Evolutionary conservation across 1,140 invertebrate genomes (phyloP), one percentile per base, ranked within the genome.

Genomic region (Campoletis sonorensis): DNA sequence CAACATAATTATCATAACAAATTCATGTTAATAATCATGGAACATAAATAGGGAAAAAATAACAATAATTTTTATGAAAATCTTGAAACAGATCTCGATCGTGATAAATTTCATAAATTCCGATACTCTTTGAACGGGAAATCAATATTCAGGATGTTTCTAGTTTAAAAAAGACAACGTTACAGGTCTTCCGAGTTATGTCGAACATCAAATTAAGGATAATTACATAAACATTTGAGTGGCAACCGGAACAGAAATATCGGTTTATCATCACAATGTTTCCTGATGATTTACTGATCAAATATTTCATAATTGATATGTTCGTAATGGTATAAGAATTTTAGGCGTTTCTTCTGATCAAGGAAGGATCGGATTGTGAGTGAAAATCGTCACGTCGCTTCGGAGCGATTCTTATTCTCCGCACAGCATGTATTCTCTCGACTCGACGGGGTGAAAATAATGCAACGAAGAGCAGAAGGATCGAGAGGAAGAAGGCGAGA

Each of bases 381-480:
- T 37, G 51, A 10, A 77, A 77, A 77, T 61, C 23, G 30, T 77
- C 73, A 70, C 67, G 67, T n/a, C 37, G n/a, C 10, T 7, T 75
- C 26, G 16, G 26, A 75, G 49, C 49, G 72, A 27, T 75, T 77
- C 73, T 77, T 77, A 77, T 77, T 77, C 51, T 27, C 54, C 30
- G n/a, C 51, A 37, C 54, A 77, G 76, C 33, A 64, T 40, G 73
- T 77, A 64, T 16, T 33, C 33, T 67, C 76, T 45, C 67, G 5
- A 70, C 21, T 21, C 58, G 81, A 84, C 79, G 82, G 80, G 80
- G 64, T 70, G 79, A 79, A 72, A 82, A 80, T 75, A 68, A 61
- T 58, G 76, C 76, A 70, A 85, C 30, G 79, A 75, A 67, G 77
- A 78, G n/a, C n/a, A n/a, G 81, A 79, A 21, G 54, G 40, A 45